These are phyloP conservation scores for Linurgus olivaceus DNA, from an alignment of 2,797 vertebrate species.

Conservation along the genomic window DNA sequence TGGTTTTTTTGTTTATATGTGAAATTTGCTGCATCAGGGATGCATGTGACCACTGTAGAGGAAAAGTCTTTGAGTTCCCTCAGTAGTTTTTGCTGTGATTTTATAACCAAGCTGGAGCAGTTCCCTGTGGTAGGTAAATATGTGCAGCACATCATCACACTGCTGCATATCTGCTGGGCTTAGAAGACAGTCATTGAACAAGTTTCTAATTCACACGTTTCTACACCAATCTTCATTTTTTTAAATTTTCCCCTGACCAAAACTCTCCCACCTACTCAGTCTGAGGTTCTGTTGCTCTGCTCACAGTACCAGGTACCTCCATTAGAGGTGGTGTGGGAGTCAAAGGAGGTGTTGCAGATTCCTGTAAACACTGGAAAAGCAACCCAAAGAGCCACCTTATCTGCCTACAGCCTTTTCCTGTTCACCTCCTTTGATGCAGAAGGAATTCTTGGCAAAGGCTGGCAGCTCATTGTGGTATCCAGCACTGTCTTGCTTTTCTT, in stretches of 20 bases:
- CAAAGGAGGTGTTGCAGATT: not conserved
- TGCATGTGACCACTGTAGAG: fast-evolving
- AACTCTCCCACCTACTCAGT: not conserved
- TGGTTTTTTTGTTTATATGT: not conserved
- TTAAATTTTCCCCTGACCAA: not conserved
- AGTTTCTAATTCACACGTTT: fast-evolving
- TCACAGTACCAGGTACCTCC: not conserved
- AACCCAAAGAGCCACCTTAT: not conserved
- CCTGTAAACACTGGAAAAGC: not conserved
- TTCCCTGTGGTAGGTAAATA: not conserved
- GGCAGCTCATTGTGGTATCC: not conserved
- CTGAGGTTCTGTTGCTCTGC: not conserved
- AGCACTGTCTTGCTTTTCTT: not conserved
- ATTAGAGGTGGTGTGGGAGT: not conserved
- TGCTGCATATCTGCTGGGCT: not conserved
- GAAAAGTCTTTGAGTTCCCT: not conserved
- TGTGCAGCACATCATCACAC: not conserved
- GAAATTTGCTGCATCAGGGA: not conserved
- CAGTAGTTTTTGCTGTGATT: not conserved
- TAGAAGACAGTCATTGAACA: fast-evolving
- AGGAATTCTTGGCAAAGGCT: conserved; percentile 8
- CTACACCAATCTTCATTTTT: not conserved
- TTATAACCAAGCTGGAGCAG: not conserved
- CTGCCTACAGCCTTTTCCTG: not conserved
- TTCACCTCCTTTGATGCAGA: not conserved